Evolutionary conservation across 2,113 vertebrate genomes (phyloP).

Genomic region (Dromas ardeola): DNA sequence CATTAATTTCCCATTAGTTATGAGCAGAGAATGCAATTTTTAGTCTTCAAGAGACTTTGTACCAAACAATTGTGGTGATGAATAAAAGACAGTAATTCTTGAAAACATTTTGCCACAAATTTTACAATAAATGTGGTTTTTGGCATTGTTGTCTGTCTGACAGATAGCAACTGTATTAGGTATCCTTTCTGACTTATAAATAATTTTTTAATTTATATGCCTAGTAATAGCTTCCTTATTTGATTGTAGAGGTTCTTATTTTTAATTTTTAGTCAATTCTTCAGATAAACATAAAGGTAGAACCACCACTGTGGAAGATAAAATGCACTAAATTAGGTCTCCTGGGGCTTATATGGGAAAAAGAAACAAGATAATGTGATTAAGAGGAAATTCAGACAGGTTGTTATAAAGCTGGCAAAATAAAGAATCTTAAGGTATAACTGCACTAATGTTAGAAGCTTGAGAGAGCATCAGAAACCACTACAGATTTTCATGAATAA

Average conservation of each 20-base stretch:
- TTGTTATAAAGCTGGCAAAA: slow-evolving; percentile 44
- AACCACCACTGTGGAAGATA: not conserved
- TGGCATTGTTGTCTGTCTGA: slow-evolving; percentile 10
- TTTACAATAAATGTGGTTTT: not conserved
- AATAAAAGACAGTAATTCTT: slow-evolving; percentile 1
- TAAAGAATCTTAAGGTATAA: slow-evolving; percentile 28
- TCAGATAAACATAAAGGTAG: slow-evolving; percentile 18
- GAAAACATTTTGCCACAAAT: slow-evolving; percentile 10
- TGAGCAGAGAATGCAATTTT: not conserved
- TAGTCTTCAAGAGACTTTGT: not conserved
- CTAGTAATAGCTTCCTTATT: slow-evolving; percentile 11
- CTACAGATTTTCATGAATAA: slow-evolving; percentile 67
- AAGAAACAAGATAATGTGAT: slow-evolving; percentile 18
- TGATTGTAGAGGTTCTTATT: not conserved
- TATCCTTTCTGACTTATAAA: slow-evolving; percentile 5
- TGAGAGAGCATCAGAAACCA: slow-evolving; percentile 20
- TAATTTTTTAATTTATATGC: not conserved
- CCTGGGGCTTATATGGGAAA: not conserved
- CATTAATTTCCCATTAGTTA: not conserved
- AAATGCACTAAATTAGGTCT: slow-evolving; percentile 14
- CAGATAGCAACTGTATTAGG: not conserved
- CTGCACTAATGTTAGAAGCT: slow-evolving; percentile 51
- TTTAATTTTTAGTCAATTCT: slow-evolving; percentile 9
- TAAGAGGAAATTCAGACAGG: slow-evolving; percentile 49
- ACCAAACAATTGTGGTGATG: not conserved